These are phyloP conservation scores for Pseudopodoces humilis DNA, from an alignment of 2,113 vertebrate genomes.

Conservation along the genomic window DNA sequence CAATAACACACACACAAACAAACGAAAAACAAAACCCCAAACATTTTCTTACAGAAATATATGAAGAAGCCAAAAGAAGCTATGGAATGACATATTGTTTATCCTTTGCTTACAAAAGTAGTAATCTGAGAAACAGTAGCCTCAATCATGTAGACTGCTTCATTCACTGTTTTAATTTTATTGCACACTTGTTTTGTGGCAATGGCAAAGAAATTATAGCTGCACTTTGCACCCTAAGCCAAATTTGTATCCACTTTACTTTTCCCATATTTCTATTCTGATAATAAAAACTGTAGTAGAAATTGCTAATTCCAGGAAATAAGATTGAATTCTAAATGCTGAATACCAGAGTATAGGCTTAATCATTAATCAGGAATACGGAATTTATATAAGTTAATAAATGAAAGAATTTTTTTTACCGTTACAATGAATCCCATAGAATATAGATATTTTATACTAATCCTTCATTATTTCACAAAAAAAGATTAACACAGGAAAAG, in stretches of 20 bases:
- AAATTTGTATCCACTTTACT: not conserved
- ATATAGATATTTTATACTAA: not conserved
- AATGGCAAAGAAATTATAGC: not conserved
- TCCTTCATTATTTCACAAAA: slow-evolving; percentile 7
- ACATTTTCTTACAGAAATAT: not conserved
- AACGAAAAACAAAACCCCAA: rapidly evolving
- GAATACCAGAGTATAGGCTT: not conserved
- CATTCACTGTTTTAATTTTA: not conserved
- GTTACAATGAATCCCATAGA: not conserved
- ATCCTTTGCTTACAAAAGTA: not conserved
- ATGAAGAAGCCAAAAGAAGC: not conserved
- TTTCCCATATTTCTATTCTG: not conserved
- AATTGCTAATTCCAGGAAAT: not conserved
- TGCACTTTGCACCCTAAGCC: not conserved
- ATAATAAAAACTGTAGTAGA: not conserved
- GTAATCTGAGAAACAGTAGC: not conserved
- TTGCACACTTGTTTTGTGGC: not conserved
- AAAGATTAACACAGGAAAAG: slow-evolving; percentile 11
- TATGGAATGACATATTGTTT: not conserved
- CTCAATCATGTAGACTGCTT: not conserved
- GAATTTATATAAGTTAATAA: not conserved
- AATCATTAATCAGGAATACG: not conserved
- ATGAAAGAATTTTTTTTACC: not conserved
- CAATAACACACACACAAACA: not conserved
- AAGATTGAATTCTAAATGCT: not conserved